Evolutionary conservation across 2,888 invertebrate genomes (phyloP), one percentile per base, ranked within the genome.

Genomic region (Drosophila greeni): DNA sequence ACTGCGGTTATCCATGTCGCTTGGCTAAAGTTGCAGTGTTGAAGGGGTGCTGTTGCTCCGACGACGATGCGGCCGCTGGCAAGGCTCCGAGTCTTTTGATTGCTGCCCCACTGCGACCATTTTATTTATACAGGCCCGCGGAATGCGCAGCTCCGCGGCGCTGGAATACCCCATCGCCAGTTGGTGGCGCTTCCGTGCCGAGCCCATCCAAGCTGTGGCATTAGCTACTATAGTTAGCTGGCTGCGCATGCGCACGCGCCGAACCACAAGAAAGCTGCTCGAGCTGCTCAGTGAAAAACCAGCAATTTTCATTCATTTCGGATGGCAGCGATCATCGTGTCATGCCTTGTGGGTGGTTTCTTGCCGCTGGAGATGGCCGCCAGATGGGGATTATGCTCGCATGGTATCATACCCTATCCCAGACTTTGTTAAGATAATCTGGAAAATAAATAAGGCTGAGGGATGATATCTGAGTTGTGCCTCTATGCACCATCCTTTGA

Each of bases 1-100:
- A 66, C 72, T 66, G 42, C 82, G 80, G 67, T 71, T 78, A 70
- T 80, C 84, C 83, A 84, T 83, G 26, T 51, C 52, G 37, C 42
- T 66, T 76, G 47, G 59, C 26, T 52, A 12, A 26, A 40, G 37
- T 55, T 60, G 20, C 29, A 49, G 45, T 51, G 29, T 24, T 34
- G n/a, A 39, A 12, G 43, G 54, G 49, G 55, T 55, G 40, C 53
- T 45, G 59, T 55, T 51, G 45, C 43, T 45, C 40, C 52, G 54
- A 64, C 52, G 54, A 64, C 79, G 82, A 75, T 73, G 74, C 66
- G 69, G 48, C 56, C 69, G 58, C 72, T 72, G 34, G 52, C 66
- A 61, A 68, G 43, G 70, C 66, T 70, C 54, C 70, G 70, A 70
- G 58, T 55, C 66, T 65, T 84, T 74, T 85, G 85, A 76, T 78